Conservation (phyloP, 2,113 vertebrate genomes). For the Poicephalus meyeri region DNA sequence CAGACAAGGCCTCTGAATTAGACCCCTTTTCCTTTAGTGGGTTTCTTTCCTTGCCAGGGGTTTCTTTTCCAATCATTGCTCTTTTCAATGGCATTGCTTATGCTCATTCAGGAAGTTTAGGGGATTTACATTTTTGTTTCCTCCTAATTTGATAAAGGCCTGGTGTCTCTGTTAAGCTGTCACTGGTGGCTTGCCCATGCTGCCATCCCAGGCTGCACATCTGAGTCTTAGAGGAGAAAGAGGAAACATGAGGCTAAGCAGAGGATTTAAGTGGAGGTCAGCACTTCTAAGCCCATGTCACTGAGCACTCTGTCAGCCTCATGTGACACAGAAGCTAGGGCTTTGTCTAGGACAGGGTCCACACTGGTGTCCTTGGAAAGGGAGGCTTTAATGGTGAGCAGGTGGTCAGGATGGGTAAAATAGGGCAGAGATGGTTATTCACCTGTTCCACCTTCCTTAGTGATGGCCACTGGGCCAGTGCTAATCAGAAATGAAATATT, state of each 20-base stretch:
- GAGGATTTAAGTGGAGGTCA: too few species aligned
- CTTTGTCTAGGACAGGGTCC: not conserved
- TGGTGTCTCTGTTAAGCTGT: not conserved
- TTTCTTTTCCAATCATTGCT: not conserved
- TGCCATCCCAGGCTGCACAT: not conserved
- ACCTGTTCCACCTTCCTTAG: not conserved
- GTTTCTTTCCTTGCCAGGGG: not conserved
- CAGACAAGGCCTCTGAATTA: not conserved
- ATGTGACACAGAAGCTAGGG: accelerated
- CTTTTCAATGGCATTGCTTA: not conserved
- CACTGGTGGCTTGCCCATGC: not conserved
- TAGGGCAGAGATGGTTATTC: not conserved
- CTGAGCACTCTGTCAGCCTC: accelerated
- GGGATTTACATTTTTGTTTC: not conserved
- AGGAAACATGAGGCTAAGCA: accelerated
- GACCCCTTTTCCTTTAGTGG: not conserved
- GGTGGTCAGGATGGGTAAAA: not conserved
- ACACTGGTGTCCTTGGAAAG: not conserved
- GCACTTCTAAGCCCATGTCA: not conserved
- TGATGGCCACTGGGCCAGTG: not conserved
- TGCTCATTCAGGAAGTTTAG: not conserved
- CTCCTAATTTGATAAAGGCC: not conserved
- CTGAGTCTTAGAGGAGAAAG: not conserved
- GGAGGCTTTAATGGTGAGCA: not conserved
- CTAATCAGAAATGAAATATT: not conserved